Conservation (phyloP, 2,888 invertebrate genomes). For the Sceliomorpha sp. region DNA sequence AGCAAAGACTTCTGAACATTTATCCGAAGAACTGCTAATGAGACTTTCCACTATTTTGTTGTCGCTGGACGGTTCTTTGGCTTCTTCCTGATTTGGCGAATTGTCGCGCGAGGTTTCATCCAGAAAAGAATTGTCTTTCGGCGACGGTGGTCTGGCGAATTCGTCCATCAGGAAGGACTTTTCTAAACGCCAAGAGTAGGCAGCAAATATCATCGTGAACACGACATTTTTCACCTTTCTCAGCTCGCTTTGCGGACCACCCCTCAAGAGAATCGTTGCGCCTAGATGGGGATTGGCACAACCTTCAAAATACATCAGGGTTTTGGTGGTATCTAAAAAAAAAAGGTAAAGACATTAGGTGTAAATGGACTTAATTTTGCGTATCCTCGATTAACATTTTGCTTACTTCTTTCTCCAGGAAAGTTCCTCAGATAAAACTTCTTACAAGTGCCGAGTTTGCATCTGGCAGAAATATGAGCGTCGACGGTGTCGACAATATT, state of each 20-base stretch:
- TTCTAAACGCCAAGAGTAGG: constrained; percentile 96
- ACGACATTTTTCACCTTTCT: constrained; percentile 91
- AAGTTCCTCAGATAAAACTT: constrained; percentile 87
- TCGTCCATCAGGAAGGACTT: constrained; percentile 93
- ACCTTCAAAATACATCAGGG: constrained; percentile 96
- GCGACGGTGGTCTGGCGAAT: constrained; percentile 87
- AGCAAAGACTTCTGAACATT: too few species aligned
- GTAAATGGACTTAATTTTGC: not conserved
- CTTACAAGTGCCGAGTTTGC: constrained; percentile 91
- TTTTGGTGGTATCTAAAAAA: constrained; percentile 86
- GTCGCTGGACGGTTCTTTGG: constrained; percentile 11
- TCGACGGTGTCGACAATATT: constrained; percentile 93
- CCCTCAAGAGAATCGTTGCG: constrained; percentile 93
- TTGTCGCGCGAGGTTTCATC: constrained; percentile 69
- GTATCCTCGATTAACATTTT: too few species aligned
- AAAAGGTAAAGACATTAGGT: constrained; percentile 9
- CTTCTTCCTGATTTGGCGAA: constrained; percentile 48
- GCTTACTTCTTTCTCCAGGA: constrained; percentile 80
- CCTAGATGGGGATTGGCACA: constrained; percentile 91
- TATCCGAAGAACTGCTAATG: constrained; percentile 9
- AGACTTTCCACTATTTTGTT: constrained; percentile 60
- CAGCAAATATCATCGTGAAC: constrained; percentile 89
- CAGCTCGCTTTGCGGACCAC: constrained; percentile 87
- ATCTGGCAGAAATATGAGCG: constrained; percentile 88
- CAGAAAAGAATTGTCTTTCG: constrained; percentile 81